These are phyloP conservation scores for Sarcophaga variegata DNA, from an alignment of 2,888 invertebrate species.

Conservation along the genomic window DNA sequence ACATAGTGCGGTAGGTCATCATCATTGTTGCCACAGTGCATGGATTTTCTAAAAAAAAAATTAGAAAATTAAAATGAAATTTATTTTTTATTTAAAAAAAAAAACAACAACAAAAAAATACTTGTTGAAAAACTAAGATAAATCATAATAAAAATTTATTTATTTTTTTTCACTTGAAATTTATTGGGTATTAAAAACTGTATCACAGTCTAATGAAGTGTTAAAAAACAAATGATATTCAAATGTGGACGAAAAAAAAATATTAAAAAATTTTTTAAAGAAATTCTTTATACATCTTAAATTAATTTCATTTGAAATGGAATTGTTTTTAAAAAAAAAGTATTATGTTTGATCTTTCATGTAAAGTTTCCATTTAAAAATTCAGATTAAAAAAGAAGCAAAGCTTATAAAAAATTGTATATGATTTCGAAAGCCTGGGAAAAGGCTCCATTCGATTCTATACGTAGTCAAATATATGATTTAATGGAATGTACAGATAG, in stretches of 20 bases:
- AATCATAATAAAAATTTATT: constrained; percentile 27
- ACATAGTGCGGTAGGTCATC: constrained; percentile 44
- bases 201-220: constrained; percentile 52
- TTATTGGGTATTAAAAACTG: constrained; percentile 32
- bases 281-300: no score
- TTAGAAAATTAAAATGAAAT: constrained; percentile 6
- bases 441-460: no score
- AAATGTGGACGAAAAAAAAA: constrained; percentile 52
- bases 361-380: no score
- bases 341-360: no score
- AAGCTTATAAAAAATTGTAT: no score
- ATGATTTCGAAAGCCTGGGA: no score
- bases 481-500: no score
- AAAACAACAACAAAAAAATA: constrained; percentile 5
- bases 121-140: constrained; percentile 41
- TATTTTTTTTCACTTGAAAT: constrained; percentile 28
- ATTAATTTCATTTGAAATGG: no score
- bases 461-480: no score
- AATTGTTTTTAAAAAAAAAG: no score
- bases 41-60: constrained; percentile 41
- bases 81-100: neutral
- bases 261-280: no score
- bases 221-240: constrained; percentile 5
- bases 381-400: no score
- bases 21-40: constrained; percentile 10